Base-by-base conservation (phyloP, 2,113 vertebrate genomes). In the Thalassarche chlororhynchos region DNA sequence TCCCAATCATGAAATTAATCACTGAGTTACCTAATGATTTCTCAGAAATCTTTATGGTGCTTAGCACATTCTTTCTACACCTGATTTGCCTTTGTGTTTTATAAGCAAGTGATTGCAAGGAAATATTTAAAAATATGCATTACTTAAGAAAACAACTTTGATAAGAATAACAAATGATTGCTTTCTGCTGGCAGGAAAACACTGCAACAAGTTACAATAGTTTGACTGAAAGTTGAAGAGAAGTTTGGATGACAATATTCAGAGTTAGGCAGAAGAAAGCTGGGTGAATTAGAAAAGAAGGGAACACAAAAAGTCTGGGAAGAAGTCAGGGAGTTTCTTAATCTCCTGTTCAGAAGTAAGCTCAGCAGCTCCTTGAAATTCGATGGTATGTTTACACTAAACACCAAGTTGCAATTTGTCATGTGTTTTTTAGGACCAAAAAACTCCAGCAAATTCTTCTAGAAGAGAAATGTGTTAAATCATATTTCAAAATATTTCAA, bases 401-500 rank as follows among this genome's bases (percentile, higher is more conserved):
- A 82, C 4, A 51, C 25, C 11, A 49, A 42, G 38, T 13, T 92
- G 51, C 51, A 83, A 93, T 72, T 42, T 51, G 65, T 87, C 51
- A 25, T 8, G 46, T 42, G 17, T 47, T 62, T 34, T 96, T 89
- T 64, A 89, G 65, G 40, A 87, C 40, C 71, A 72, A 93, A 96
- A 95, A 42, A 23, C 4, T 52, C 61, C 68, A 95, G 49, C 17
- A 79, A 92, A 90, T 82, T 88, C 52, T 86, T 94, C 69, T 65
- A 64, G 61, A 94, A 91, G 46, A 92, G 77, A 89, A 70, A 89
- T 25, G 10, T 19, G 42, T 54, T 96, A 93, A 92, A 94, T 64
- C n/a, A 34, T 93, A 93, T 93, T 97, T 97, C 70, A 87, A 88
- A 95, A 64, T 84, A 98, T 94, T 97, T 97, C 78, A 94, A 84